A percentile compares a stretch with the other conserved stretches of the same genome.
Conservation (phyloP, 2,888 invertebrate species). For the Sesamia inferens region DNA sequence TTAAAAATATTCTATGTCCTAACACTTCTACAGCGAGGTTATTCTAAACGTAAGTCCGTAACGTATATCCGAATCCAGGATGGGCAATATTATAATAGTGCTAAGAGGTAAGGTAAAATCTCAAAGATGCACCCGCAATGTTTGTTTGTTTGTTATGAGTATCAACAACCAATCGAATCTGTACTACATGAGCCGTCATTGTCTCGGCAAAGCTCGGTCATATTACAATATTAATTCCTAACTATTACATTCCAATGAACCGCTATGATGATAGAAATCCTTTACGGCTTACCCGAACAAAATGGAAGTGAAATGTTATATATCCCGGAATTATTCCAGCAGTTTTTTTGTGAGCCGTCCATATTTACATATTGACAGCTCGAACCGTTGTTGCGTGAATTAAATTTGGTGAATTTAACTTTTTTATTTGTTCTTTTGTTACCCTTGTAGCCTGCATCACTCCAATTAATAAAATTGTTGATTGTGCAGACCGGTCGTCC, state of each 20-base stretch:
- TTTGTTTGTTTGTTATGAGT: too few relatives aligned
- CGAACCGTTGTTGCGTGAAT: conserved; percentile 49
- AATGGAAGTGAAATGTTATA: conserved; percentile 44
- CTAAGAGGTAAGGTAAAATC: not conserved
- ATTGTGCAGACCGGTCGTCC: not conserved
- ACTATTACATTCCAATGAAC: not conserved
- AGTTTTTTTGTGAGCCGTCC: conserved; percentile 39
- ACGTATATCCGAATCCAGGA: too few relatives aligned
- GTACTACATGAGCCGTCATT: not conserved
- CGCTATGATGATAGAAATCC: conserved; percentile 24
- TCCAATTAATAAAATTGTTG: conserved; percentile 20
- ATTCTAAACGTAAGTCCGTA: too few relatives aligned
- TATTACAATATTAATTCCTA: not conserved
- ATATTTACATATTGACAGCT: conserved; percentile 62
- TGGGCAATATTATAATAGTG: too few relatives aligned
- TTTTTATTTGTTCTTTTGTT: conserved; percentile 44
- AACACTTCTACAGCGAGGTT: not conserved
- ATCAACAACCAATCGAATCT: not conserved
- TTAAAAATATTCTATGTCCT: not conserved
- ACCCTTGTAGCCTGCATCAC: conserved; percentile 2
- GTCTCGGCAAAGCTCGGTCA: not conserved
- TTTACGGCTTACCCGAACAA: conserved; percentile 27
- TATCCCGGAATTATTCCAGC: conserved; percentile 41
- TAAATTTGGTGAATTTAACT: conserved; percentile 49
- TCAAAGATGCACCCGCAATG: not conserved